Conservation (phyloP, 2,797 vertebrate genomes). For the Melanitta fusca region DNA sequence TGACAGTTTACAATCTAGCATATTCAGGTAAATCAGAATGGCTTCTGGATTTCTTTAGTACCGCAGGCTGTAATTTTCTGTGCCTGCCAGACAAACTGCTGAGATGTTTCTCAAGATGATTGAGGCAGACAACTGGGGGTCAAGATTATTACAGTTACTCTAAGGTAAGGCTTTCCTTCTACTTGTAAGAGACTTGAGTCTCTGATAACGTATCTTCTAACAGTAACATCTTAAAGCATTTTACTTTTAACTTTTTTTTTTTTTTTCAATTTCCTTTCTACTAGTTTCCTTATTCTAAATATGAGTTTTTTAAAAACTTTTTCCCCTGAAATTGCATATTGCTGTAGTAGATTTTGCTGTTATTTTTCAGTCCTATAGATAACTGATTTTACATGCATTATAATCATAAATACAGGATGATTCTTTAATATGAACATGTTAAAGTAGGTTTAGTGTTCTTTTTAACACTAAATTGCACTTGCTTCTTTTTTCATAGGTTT, state of each 20-base stretch:
- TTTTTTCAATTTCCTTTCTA: background rate
- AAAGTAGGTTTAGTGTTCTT: background rate
- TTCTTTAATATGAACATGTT: background rate
- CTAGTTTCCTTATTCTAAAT: background rate
- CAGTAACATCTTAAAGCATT: background rate
- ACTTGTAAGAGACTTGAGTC: background rate
- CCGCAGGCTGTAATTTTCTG: conserved; percentile 32
- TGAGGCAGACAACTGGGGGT: conserved; percentile 17
- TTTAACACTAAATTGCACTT: background rate
- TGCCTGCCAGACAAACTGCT: conserved; percentile 30
- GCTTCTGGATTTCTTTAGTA: conserved; percentile 26
- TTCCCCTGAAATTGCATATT: background rate
- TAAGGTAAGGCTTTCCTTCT: conserved; percentile 4
- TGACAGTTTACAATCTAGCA: conserved; percentile 9
- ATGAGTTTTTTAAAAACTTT: background rate
- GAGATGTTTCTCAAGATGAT: conserved; percentile 26
- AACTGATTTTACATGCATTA: background rate
- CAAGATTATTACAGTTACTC: conserved; percentile 30
- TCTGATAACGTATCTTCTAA: background rate
- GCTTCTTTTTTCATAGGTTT: background rate
- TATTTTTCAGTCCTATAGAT: background rate
- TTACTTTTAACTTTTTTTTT: background rate
- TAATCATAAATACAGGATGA: background rate
- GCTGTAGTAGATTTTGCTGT: background rate
- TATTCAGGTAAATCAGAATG: conserved; percentile 38